A percentile compares a stretch with the other conserved stretches of the same genome.
Evolutionary conservation across 2,113 vertebrate species (phyloP).

Genomic region (Dasyornis broadbenti): DNA sequence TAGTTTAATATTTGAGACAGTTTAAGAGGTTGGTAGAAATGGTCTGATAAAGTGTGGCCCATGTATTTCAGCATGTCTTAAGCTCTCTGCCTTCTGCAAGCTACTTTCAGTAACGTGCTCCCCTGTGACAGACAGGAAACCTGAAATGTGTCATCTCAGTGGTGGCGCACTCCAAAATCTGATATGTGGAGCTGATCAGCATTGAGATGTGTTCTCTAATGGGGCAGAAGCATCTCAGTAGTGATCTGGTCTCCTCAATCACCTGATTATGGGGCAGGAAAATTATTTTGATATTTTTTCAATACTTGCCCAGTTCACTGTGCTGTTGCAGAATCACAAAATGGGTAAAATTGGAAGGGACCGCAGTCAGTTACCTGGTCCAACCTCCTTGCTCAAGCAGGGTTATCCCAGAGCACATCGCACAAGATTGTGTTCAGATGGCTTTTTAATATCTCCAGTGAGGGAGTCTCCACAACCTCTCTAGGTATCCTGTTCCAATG

Average conservation of each 20-base stretch:
- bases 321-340: not conserved
- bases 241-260: not conserved
- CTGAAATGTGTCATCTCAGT: not conserved
- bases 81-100: not conserved
- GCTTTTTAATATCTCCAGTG: not conserved
- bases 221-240: not conserved
- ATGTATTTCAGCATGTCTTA: not conserved
- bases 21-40: not conserved
- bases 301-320: not conserved
- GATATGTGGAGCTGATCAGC: not conserved
- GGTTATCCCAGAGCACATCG: not conserved
- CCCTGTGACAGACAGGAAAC: not conserved
- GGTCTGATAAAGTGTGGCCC: not conserved
- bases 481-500: not conserved
- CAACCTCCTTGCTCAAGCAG: too few relatives aligned
- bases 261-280: not conserved
- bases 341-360: not conserved
- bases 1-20: not conserved
- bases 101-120: not conserved
- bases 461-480: not conserved
- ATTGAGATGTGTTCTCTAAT: not conserved
- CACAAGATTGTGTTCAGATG: not conserved
- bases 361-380: too few relatives aligned
- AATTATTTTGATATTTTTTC: not conserved
- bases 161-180: not conserved